Evolutionary conservation across 2,797 vertebrate species (phyloP).

Genomic region (Nyctalus aviator): DNA sequence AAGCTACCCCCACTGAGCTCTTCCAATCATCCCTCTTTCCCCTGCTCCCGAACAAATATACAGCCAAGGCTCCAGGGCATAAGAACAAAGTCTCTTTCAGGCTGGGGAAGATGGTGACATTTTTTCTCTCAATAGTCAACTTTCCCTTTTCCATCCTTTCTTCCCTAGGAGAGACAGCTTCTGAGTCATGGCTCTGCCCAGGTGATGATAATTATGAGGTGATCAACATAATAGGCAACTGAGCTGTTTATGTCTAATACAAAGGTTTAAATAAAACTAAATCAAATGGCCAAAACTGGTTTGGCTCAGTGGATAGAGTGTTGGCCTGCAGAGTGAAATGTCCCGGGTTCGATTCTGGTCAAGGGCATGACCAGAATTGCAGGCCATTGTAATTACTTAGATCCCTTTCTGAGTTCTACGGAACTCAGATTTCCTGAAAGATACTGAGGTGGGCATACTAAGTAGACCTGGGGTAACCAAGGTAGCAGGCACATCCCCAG

Average conservation of each 20-base stretch:
- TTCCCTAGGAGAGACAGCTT: neutral
- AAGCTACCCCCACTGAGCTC: neutral
- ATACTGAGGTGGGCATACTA: too few species aligned
- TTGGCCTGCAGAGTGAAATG: too few species aligned
- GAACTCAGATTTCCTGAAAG: too few species aligned
- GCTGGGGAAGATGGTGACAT: neutral
- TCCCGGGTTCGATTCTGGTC: too few species aligned
- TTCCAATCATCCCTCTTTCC: neutral
- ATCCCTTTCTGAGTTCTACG: too few species aligned
- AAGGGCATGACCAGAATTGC: too few species aligned
- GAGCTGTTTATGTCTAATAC: slow-evolving; percentile 33
- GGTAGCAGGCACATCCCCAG: too few species aligned
- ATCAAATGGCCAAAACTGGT: slow-evolving; percentile 4
- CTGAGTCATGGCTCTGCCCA: neutral
- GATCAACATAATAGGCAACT: slow-evolving; percentile 27
- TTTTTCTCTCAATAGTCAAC: slow-evolving; percentile 30
- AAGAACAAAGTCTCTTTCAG: neutral
- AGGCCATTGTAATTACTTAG: too few species aligned
- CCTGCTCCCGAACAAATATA: accelerated
- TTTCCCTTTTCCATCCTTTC: neutral
- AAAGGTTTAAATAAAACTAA: slow-evolving; percentile 69
- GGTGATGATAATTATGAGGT: slow-evolving; percentile 41
- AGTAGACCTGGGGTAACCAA: too few species aligned
- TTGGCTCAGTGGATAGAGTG: too few species aligned
- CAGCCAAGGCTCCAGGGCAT: neutral